phyloP scores from a whole-genome alignment of 2,113 vertebrate genomes.

The Ivindomyrus marchei region DNA sequence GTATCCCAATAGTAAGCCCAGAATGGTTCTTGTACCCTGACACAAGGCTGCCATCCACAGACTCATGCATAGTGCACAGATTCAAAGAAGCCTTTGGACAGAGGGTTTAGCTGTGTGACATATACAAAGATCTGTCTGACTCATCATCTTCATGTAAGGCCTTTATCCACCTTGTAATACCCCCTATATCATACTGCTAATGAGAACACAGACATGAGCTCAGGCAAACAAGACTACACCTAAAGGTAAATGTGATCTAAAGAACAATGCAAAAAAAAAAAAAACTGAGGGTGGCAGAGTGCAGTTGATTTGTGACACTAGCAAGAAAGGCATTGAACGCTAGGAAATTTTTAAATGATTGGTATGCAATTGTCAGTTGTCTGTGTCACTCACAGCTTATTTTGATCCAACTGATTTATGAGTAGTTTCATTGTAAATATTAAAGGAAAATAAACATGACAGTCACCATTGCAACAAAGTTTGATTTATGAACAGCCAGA shows the following conservation, averaged over 20 bases:
- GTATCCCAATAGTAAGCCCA: background rate
- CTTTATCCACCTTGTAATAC: constrained; percentile 63
- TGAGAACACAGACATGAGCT: background rate
- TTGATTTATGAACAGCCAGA: background rate
- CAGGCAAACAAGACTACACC: background rate
- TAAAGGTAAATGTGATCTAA: background rate
- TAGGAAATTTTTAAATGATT: background rate
- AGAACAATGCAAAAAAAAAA: background rate
- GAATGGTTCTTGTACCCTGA: constrained; percentile 4
- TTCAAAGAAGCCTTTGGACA: constrained; percentile 28
- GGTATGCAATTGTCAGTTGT: background rate
- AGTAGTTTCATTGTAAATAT: background rate
- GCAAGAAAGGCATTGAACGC: background rate
- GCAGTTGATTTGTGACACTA: background rate
- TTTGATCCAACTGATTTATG: background rate
- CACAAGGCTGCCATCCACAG: constrained; percentile 21
- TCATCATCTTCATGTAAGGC: constrained; percentile 61
- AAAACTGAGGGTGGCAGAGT: background rate
- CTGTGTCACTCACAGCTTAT: background rate
- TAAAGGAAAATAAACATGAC: background rate
- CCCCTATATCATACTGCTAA: constrained; percentile 35
- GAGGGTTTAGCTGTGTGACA: constrained; percentile 38
- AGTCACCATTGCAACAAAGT: background rate
- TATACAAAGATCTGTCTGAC: constrained; percentile 60
- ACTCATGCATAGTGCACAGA: constrained; percentile 28